phyloP scores from a whole-genome alignment of 2,888 invertebrate species.

The Camponotus fellah region DNA sequence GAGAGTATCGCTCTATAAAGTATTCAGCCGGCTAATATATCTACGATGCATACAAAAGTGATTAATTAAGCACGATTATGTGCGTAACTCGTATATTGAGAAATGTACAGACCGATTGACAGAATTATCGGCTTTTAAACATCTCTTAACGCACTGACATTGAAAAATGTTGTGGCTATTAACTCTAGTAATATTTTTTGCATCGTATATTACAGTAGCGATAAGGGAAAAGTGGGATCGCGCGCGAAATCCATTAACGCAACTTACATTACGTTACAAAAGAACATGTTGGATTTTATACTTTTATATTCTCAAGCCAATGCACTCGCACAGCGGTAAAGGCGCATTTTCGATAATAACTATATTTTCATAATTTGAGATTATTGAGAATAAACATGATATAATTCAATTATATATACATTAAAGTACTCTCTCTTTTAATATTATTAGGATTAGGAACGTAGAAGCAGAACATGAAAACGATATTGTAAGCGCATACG shows the following conservation, averaged over 20 bases:
- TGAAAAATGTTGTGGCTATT: slow-evolving; percentile 39
- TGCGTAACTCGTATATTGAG: slow-evolving; percentile 30
- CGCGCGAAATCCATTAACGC: neutral
- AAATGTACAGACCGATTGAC: slow-evolving; percentile 46
- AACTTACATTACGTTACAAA: slow-evolving; percentile 15
- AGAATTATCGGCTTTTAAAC: slow-evolving; percentile 53
- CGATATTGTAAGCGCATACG: slow-evolving; percentile 8
- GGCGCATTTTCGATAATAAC: neutral
- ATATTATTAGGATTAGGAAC: neutral
- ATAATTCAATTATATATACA: neutral
- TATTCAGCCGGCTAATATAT: slow-evolving; percentile 34
- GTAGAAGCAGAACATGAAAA: neutral
- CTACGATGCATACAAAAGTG: slow-evolving; percentile 34
- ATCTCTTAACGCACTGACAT: slow-evolving; percentile 31
- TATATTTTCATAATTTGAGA: neutral
- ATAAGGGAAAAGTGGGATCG: neutral
- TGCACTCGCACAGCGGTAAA: neutral
- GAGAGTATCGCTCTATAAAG: slow-evolving; percentile 54
- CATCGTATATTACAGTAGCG: neutral
- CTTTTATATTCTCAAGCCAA: neutral
- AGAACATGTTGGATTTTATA: slow-evolving; percentile 6
- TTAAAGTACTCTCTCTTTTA: too few species aligned
- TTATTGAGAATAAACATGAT: neutral
- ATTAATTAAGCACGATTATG: slow-evolving; percentile 55
- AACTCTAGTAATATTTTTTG: slow-evolving; percentile 28